Evolutionary conservation across 2,797 vertebrate species (phyloP), one percentile per base, ranked within the genome.

Genomic region (Phrynocephalus forsythii): DNA sequence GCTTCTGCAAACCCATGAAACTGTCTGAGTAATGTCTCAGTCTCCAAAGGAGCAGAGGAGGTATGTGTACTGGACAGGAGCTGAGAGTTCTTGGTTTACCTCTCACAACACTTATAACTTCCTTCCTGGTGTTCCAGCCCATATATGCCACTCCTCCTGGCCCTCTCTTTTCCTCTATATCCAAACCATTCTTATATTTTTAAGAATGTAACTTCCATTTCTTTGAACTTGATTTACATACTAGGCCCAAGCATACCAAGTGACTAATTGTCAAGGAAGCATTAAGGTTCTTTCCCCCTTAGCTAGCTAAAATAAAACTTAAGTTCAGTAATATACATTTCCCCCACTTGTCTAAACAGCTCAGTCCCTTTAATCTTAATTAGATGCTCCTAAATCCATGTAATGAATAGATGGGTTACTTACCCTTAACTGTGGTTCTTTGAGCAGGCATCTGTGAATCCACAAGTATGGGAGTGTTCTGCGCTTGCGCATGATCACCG

Each of bases 311-410:
- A 77, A 87, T 66, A 72, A 30, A 52, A 63, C 52, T 52, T 69
- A 87, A 60, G n/a, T 18, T 52, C 79, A 20, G 10, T 1, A 16
- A 67, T 84, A 79, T 88, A 24, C 15, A 84, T 80, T 84, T 84
- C 69, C 80, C 75, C 56, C 8, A 15, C 44, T 67, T 56, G 48
- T 71, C 80, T 80, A 84, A 84, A 88, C n/a, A 88, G 83, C 28
- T 84, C n/a, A 79, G 8, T 60, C 33, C n/a, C 13, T 63, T 13
- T 44, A 67, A 73, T 84, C 68, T 67, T 63, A 72, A 84, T 88
- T 79, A 84, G 76, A 87, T 83, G 18, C 82, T 48, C 76, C 48
- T 86, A 86, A 77, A 85, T 82, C 79, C 16, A 38, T 44, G 38
- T 44, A 44, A 44, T 44, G 38, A 44, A 44, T 44, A 44, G 38